Evolutionary conservation across 2,113 vertebrate genomes (phyloP), one percentile per base, ranked within the genome.

Genomic region (Ovis canadensis): DNA sequence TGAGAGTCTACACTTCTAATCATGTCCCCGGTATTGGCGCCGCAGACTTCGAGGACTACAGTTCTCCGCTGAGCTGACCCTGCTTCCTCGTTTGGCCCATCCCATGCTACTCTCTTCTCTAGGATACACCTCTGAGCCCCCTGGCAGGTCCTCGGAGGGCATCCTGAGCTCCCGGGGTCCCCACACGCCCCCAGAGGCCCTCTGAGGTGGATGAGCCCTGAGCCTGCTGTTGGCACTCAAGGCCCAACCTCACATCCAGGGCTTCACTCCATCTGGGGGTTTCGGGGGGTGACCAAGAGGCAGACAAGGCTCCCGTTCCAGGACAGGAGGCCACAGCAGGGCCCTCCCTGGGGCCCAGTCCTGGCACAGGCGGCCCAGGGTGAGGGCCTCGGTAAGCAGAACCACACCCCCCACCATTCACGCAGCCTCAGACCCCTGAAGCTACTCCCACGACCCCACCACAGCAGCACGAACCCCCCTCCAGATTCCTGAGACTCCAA

Each of bases 11-110:
- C 33, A 7, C 21, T 48, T 36, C 64, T 21, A 2, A 15, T 33
- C 48, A 36, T 5, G 3, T 36, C 25, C 91, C 13, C 0, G 2
- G 15, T 1, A 10, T 33, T 7, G 31, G 17, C 11, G 59, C n/a
- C 16, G 0, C 29, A 59, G 36, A n/a, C 40, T n/a, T 10, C 0
- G 3, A 25, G 36, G 13, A 12, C 48, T 23, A 40, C 9, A 7
- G 29, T 14, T 3, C 29, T 25, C 52, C 7, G 17, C 29, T 33
- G 17, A 33, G 71, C 71, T 78, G 52, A 57, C n/a, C 48, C 10
- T 52, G 7, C 29, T 45, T 45, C 36, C 52, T 78, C 19, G 1
- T 5, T 19, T 6, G 17, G 55, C 11, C 40, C 88, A 9, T 6
- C 23, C 15, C 11, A 1, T 7, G 55, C 90, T 62, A 45, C 57